phyloP scores from a whole-genome alignment of 2,888 invertebrate species.

The Zaprionus bogoriensis region DNA sequence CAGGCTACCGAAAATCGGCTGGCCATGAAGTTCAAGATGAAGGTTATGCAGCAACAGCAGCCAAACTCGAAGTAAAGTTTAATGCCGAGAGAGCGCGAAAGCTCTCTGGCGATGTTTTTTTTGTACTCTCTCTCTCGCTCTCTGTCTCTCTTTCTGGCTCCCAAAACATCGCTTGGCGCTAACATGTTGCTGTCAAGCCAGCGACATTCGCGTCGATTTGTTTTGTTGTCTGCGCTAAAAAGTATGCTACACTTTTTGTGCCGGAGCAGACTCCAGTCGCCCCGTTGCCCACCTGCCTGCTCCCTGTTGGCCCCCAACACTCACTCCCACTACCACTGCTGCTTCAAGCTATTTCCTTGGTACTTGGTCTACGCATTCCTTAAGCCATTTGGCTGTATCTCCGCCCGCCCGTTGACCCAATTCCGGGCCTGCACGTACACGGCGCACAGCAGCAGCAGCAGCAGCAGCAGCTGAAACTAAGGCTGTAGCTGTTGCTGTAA shows the following conservation, averaged over 20 bases:
- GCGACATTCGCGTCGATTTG: conserved; percentile 48
- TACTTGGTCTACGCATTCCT: conserved; percentile 24
- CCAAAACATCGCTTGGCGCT: conserved; percentile 35
- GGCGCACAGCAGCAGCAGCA: conserved; percentile 57
- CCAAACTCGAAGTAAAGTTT: conserved; percentile 41
- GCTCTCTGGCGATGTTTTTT: conserved; percentile 14
- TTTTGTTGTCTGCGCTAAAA: conserved; percentile 55
- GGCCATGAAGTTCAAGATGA: conserved; percentile 75
- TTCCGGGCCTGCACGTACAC: conserved; percentile 61
- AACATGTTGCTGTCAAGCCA: conserved; percentile 60
- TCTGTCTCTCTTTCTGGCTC: not conserved
- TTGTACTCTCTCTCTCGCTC: not conserved
- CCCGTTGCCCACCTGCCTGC: conserved; percentile 10
- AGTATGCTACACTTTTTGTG: conserved; percentile 42
- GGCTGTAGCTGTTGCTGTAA: not conserved
- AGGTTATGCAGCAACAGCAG: conserved; percentile 57
- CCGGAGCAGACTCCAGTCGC: conserved; percentile 27
- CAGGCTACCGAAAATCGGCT: conserved; percentile 15
- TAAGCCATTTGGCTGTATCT: conserved; percentile 19
- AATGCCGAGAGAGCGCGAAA: conserved; percentile 27
- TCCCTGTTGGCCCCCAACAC: too few relatives aligned
- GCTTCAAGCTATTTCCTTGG: conserved; percentile 19
- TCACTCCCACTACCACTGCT: not conserved
- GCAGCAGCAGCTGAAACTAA: conserved; percentile 7
- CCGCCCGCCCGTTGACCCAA: conserved; percentile 61